phyloP scores from a whole-genome alignment of 1,140 invertebrate genomes.

The Pseudomyrmex gracilis region DNA sequence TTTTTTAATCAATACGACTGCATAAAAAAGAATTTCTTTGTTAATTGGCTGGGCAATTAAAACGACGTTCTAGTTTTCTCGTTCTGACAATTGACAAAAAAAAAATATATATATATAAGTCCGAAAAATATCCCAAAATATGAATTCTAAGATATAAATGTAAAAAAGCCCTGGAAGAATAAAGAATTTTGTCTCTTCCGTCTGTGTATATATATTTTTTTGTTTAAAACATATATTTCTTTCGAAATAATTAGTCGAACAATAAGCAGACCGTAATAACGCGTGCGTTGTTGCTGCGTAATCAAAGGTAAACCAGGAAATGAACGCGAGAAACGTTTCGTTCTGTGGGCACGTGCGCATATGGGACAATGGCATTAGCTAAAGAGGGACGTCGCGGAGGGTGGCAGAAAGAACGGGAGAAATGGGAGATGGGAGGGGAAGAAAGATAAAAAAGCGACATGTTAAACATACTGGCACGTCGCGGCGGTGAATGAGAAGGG shows the following conservation, averaged over 20 bases:
- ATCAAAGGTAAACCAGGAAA: slow-evolving; percentile 47
- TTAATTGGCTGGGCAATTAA: too few species aligned
- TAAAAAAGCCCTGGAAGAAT: too few species aligned
- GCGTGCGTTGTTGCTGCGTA: not conserved
- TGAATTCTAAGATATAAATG: too few species aligned
- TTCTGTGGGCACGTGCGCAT: slow-evolving; percentile 19
- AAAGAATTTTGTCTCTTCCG: too few species aligned
- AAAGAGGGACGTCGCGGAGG: slow-evolving; percentile 35
- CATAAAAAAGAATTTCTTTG: too few species aligned
- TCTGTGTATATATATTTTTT: too few species aligned
- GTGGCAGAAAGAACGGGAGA: slow-evolving; percentile 29
- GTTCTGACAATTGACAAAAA: too few species aligned
- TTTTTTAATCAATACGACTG: too few species aligned
- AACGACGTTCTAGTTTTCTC: too few species aligned
- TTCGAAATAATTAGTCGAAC: slow-evolving; percentile 13
- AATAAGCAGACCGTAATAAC: slow-evolving; percentile 2
- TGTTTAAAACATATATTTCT: not conserved
- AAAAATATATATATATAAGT: too few species aligned
- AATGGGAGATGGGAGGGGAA: not conserved
- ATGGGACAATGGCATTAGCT: slow-evolving; percentile 54
- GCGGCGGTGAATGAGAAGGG: not conserved
- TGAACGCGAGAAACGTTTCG: slow-evolving; percentile 31
- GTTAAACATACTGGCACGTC: slow-evolving; percentile 25
- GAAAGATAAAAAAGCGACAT: not conserved
- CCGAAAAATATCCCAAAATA: too few species aligned